phyloP scores from a whole-genome alignment of 2,797 vertebrate genomes.

The Scolopax bukidnonensis region DNA sequence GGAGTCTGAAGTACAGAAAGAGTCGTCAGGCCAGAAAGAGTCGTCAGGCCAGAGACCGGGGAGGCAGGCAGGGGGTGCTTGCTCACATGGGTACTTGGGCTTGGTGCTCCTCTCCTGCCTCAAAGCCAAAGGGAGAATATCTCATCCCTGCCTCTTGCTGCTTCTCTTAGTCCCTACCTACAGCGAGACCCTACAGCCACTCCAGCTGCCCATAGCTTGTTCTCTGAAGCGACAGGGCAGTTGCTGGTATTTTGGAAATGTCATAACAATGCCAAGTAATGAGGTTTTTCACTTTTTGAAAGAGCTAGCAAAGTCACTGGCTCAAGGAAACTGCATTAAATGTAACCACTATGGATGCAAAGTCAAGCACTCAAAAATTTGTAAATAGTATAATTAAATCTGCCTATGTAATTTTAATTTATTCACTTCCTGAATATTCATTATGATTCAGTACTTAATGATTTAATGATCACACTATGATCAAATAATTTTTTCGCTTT shows the following conservation, averaged over 20 bases:
- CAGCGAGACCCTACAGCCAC: neutral
- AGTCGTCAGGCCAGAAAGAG: neutral
- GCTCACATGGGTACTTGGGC: fast-evolving
- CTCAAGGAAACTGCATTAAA: neutral
- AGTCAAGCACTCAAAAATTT: neutral
- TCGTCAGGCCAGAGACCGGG: neutral
- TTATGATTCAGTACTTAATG: constrained; percentile 6
- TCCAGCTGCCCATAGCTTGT: neutral
- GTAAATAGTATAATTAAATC: neutral
- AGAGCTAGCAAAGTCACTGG: neutral
- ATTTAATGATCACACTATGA: neutral
- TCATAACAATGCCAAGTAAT: neutral
- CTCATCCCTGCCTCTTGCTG: neutral
- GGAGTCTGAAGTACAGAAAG: neutral
- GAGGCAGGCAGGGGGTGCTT: neutral
- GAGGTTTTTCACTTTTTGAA: neutral
- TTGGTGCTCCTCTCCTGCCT: neutral
- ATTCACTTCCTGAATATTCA: constrained; percentile 13
- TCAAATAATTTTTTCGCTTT: neutral
- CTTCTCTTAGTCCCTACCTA: neutral
- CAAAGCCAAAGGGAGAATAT: neutral
- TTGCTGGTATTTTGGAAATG: neutral
- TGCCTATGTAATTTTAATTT: constrained; percentile 15
- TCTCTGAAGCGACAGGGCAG: neutral
- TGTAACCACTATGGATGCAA: neutral